Evolutionary conservation across 2,797 vertebrate genomes (phyloP).

Genomic region (Lutjanus argentimaculatus): DNA sequence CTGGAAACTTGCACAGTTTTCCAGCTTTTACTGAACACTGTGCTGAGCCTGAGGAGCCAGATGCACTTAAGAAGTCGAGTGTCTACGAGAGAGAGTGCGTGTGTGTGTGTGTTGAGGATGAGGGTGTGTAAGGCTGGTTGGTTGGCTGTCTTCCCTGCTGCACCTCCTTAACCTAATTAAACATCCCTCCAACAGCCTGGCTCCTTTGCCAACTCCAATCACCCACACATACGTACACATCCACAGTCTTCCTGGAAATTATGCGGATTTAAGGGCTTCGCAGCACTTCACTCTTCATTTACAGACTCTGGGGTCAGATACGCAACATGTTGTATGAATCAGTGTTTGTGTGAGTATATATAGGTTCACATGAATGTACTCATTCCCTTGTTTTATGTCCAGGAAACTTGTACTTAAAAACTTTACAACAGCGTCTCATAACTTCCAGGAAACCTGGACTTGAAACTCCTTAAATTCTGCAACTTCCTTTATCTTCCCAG

Average conservation of each 20-base stretch:
- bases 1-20: constrained; percentile 57
- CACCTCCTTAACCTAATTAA: constrained; percentile 75
- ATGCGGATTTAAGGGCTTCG: constrained; percentile 52
- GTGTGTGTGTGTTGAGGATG: constrained; percentile 32
- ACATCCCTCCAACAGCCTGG: constrained; percentile 57
- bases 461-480: constrained; percentile 34
- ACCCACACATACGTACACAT: constrained; percentile 29
- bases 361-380: constrained; percentile 31
- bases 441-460: constrained; percentile 53
- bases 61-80: constrained; percentile 50
- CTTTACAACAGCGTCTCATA: constrained; percentile 40
- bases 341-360: constrained; percentile 20
- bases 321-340: constrained; percentile 42
- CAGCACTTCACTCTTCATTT: constrained; percentile 44
- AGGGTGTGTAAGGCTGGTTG: constrained; percentile 51
- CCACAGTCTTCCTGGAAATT: constrained; percentile 43
- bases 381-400: constrained; percentile 53
- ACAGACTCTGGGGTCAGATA: constrained; percentile 19
- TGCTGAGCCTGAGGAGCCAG: constrained; percentile 44
- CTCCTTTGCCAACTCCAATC: constrained; percentile 52
- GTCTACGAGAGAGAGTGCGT: constrained; percentile 25
- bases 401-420: constrained; percentile 54
- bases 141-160: constrained; percentile 52
- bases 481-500: constrained; percentile 56
- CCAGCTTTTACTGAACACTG: constrained; percentile 51